Percentiles rank a stretch among this genome's conserved stretches.
Conservation (phyloP, 1,140 invertebrate genomes). For the Hetaerina americana region DNA sequence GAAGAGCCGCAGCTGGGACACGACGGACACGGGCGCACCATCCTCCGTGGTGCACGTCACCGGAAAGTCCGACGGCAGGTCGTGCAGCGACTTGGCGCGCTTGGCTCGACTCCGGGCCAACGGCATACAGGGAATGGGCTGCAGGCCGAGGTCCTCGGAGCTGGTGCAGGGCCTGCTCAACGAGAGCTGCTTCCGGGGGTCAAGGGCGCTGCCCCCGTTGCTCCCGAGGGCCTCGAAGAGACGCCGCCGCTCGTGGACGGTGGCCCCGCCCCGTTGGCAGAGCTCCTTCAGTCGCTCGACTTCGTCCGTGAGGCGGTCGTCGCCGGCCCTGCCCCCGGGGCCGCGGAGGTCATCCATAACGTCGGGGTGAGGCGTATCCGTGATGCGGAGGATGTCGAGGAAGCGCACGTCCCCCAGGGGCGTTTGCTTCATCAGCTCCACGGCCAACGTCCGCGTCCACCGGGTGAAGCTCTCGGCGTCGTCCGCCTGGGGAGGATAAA, state of each 20-base stretch:
- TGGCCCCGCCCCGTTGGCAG: slow-evolving; percentile 42
- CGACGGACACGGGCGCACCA: background rate
- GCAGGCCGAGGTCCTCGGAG: background rate
- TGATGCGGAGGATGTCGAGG: slow-evolving; percentile 31
- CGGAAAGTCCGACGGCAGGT: slow-evolving; percentile 23
- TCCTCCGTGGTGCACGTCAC: background rate
- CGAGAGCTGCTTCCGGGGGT: slow-evolving; percentile 34
- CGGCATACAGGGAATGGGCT: background rate
- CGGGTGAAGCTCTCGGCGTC: slow-evolving; percentile 41
- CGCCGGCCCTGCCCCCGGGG: slow-evolving; percentile 5
- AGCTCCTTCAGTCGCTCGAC: slow-evolving; percentile 36
- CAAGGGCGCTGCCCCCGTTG: slow-evolving; percentile 32
- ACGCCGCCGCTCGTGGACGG: slow-evolving; percentile 43
- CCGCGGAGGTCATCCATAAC: slow-evolving; percentile 17
- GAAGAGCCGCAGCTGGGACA: background rate
- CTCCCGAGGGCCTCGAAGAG: slow-evolving; percentile 43
- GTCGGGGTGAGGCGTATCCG: slow-evolving; percentile 23
- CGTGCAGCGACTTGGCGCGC: slow-evolving; percentile 41
- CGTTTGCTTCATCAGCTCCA: slow-evolving; percentile 46
- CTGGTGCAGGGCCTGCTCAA: slow-evolving; percentile 22
- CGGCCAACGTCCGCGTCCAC: slow-evolving; percentile 45
- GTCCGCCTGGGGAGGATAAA: slow-evolving; percentile 38
- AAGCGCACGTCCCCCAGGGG: slow-evolving; percentile 38
- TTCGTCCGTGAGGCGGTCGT: slow-evolving; percentile 24
- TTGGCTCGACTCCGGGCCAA: slow-evolving; percentile 25